phyloP scores from a whole-genome alignment of 2,113 vertebrate species.

The Dermatemys mawii region DNA sequence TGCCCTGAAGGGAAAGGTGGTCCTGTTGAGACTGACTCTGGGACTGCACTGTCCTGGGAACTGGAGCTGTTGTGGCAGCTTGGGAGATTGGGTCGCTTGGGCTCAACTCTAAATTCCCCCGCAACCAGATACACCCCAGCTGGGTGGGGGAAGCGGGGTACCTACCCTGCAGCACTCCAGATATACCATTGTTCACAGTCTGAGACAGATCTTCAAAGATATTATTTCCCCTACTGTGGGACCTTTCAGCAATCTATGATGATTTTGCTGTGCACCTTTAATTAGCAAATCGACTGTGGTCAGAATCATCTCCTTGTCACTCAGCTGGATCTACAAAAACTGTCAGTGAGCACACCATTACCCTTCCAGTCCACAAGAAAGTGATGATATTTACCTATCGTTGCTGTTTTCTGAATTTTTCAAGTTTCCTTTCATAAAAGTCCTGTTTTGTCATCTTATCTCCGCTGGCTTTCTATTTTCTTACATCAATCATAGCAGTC shows the following conservation, averaged over 20 bases:
- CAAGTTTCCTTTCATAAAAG: neutral
- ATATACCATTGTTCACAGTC: neutral
- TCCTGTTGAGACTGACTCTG: no score
- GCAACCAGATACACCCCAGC: no score
- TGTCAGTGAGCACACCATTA: accelerated
- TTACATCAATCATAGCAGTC: neutral
- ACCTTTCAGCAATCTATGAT: neutral
- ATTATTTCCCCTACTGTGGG: accelerated
- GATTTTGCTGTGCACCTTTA: neutral
- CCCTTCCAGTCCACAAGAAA: neutral
- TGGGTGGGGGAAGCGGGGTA: no score
- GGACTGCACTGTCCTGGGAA: no score
- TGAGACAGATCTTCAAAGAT: neutral
- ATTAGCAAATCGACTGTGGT: neutral
- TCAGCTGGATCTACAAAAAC: neutral
- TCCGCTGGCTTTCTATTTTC: neutral
- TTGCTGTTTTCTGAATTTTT: neutral
- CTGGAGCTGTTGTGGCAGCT: no score
- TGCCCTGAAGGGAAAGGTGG: no score
- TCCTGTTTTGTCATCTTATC: neutral
- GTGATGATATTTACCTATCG: neutral
- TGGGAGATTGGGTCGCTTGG: no score
- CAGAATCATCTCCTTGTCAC: neutral
- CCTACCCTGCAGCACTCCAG: neutral
- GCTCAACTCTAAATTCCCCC: no score